Conservation (phyloP, 1,140 invertebrate genomes). For the Antheraea pernyi region DNA sequence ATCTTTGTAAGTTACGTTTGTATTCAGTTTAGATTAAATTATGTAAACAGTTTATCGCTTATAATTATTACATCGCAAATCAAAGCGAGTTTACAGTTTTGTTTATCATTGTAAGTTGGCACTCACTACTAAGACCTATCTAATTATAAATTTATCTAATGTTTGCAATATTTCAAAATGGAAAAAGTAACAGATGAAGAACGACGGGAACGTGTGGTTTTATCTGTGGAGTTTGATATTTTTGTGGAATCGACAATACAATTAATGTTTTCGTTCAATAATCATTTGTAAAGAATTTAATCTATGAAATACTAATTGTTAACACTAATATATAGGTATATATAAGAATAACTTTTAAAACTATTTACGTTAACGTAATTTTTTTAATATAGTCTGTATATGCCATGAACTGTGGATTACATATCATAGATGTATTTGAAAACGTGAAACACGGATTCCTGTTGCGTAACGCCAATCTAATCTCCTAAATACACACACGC, state of each 20-base stretch:
- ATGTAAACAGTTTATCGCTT: neutral
- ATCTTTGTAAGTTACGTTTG: neutral
- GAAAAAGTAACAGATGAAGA: too few species aligned
- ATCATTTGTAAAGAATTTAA: too few species aligned
- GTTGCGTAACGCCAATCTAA: constrained; percentile 64
- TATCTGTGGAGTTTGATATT: too few species aligned
- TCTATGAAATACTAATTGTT: too few species aligned
- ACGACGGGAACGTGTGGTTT: too few species aligned
- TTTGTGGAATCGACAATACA: too few species aligned
- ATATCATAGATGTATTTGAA: constrained; percentile 13
- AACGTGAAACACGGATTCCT: constrained; percentile 30
- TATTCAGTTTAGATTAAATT: neutral
- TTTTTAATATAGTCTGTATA: neutral
- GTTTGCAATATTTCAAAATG: too few species aligned
- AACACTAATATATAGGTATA: too few species aligned
- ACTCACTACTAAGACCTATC: neutral
- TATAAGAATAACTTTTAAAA: too few species aligned
- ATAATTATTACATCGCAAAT: neutral
- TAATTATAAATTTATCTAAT: too few species aligned
- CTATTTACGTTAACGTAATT: neutral
- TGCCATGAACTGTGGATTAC: constrained; percentile 19
- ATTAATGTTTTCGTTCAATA: too few species aligned
- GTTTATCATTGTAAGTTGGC: neutral
- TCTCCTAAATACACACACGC: constrained; percentile 70
- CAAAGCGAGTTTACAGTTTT: neutral